Conservation (phyloP, 2,888 invertebrate species). For the Oxystoma pomonae region DNA sequence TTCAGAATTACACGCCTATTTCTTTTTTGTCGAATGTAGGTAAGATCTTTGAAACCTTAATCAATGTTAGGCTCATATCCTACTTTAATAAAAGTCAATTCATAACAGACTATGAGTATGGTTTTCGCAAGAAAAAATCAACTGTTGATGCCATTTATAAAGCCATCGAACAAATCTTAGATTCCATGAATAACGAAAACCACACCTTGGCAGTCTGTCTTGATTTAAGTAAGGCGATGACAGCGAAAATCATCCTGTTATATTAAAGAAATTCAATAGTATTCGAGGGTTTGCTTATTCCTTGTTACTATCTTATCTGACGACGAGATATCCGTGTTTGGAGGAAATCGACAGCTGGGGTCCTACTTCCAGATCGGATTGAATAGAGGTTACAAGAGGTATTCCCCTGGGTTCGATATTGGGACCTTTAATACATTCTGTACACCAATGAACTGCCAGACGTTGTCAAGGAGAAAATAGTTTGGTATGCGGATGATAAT, state of each 20-base stretch:
- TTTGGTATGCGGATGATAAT: neutral
- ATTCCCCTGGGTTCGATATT: neutral
- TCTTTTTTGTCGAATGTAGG: conserved; percentile 9
- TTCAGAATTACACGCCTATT: conserved; percentile 5
- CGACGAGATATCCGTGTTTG: neutral
- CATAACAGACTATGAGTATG: conserved; percentile 5
- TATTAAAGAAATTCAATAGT: neutral
- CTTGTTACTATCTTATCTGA: neutral
- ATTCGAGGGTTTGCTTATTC: neutral
- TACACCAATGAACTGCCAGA: conserved; percentile 1
- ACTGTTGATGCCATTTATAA: conserved; percentile 10
- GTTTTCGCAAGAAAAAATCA: conserved; percentile 9
- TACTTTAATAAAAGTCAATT: neutral
- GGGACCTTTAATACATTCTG: neutral
- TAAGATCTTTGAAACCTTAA: conserved; percentile 12
- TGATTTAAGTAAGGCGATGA: neutral
- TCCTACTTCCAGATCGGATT: neutral
- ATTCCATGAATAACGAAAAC: conserved; percentile 3
- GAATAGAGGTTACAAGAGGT: neutral
- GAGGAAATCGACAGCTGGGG: neutral
- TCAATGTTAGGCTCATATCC: neutral
- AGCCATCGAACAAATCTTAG: conserved; percentile 6
- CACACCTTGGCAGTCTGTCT: neutral
- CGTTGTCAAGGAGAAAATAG: neutral
- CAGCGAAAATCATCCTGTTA: neutral